Evolutionary conservation across 2,113 vertebrate genomes (phyloP), one percentile per base, ranked within the genome.

Genomic region (Emydura subglobosa): DNA sequence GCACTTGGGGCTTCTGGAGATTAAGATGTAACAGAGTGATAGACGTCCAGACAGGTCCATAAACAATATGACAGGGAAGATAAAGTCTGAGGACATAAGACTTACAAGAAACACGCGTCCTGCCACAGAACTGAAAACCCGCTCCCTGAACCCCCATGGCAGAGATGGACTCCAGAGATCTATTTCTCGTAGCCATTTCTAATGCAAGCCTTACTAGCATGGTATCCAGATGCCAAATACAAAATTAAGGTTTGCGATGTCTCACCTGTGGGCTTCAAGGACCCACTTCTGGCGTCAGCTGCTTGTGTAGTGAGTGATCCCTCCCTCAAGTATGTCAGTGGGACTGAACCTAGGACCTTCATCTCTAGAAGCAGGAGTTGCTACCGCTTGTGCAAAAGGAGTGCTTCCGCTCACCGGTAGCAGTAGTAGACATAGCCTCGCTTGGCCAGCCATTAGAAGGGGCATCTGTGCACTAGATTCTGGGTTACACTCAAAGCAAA

Each of bases 331-430:
- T 79, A 76, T 79, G 94, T 59, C 65, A 90, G 85, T n/a, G 17
- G 65, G 16, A n/a, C 65, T 68, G 34, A 68, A 68, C 34, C 34
- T 68, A n/a, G 34, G 61, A 65, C 89, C 92, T 72, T 80, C 59
- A 54, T 3, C 55, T 76, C 72, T 76, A 42, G 29, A 68, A 68
- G 31, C 29, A n/a, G 31, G 61, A 79, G 79, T 85, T 17, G 9
- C 65, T 68, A 21, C 34, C 17, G 16, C n/a, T 39, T 68, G 4
- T 83, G 95, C 21, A 95, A 95, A 96, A 96, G 94, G 93, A 97
- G 86, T 17, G 1, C 84, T 44, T 76, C 39, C 50, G 76, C 7
- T 13, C 86, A 4, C 47, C 88, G 76, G 88, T 90, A 95, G 88
- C 94, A 74, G 10, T 74, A 42, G 22, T 74, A 24, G 83, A 95